A percentile compares a stretch with the other conserved stretches of the same genome.
Evolutionary conservation across 2,797 vertebrate species (phyloP).

Genomic region (Gymnothorax javanicus): DNA sequence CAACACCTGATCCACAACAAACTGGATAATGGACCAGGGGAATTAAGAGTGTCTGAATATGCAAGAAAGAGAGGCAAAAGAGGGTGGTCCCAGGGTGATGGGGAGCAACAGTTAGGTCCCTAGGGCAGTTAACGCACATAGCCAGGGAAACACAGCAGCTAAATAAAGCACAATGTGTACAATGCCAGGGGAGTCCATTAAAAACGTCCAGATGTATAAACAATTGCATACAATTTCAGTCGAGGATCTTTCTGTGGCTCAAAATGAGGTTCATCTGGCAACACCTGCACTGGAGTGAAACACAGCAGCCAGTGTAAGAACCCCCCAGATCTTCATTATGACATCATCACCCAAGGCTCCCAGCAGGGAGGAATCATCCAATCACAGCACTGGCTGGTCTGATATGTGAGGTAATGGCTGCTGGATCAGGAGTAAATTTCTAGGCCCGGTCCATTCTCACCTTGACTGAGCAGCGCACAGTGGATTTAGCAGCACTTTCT

Average conservation of each 20-base stretch:
- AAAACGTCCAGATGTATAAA: no score
- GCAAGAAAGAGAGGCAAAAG: no score
- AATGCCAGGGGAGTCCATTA: no score
- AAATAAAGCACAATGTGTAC: no score
- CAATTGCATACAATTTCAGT: neutral
- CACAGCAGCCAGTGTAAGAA: neutral
- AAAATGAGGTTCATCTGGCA: slow-evolving; percentile 9
- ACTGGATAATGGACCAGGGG: no score
- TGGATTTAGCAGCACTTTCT: no score
- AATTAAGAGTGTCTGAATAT: no score
- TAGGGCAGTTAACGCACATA: no score
- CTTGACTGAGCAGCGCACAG: neutral
- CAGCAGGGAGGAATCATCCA: neutral
- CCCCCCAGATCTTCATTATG: neutral
- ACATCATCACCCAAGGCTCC: neutral
- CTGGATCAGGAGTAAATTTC: neutral
- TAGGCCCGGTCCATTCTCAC: neutral
- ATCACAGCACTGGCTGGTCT: neutral
- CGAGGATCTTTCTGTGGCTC: slow-evolving; percentile 28
- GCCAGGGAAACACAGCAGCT: no score
- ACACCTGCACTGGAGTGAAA: slow-evolving; percentile 16
- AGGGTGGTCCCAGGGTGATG: no score
- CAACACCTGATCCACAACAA: no score
- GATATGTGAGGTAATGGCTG: neutral
- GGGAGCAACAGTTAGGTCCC: no score